These are phyloP conservation scores for Sylvilagus bachmani DNA, from an alignment of 2,113 vertebrate genomes.

Conservation along the genomic window DNA sequence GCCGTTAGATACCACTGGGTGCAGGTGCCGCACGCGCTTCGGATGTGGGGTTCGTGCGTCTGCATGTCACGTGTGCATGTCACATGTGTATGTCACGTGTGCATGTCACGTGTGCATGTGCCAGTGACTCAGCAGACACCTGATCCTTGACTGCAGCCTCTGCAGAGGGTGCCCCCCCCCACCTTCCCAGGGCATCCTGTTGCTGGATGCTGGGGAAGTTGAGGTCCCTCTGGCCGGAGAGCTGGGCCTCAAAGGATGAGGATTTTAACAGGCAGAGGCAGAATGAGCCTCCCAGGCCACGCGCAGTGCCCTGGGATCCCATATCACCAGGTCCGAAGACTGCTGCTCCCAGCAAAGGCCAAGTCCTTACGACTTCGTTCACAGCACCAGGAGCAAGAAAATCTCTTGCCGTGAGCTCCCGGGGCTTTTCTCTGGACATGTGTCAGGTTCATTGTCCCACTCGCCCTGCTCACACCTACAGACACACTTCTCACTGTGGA, in stretches of 20 bases:
- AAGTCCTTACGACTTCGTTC: neutral
- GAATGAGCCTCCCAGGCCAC: neutral
- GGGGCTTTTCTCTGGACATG: neutral
- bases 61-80: too few relatives aligned
- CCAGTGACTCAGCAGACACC: neutral
- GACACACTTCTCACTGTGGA: neutral
- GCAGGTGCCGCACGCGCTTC: neutral
- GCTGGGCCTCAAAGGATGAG: neutral
- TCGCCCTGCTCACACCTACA: neutral
- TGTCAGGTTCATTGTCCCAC: neutral
- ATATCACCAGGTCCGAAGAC: neutral
- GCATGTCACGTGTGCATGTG: neutral
- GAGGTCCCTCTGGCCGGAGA: neutral
- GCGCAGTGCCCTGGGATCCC: too few relatives aligned
- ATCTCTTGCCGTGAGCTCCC: neutral
- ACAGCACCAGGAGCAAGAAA: neutral
- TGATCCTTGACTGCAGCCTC: neutral
- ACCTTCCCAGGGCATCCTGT: neutral
- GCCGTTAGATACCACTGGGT: neutral
- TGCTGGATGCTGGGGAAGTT: too few relatives aligned
- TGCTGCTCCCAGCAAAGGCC: neutral
- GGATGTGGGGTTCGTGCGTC: too few relatives aligned
- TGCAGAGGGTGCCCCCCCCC: neutral
- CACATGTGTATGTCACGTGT: neutral
- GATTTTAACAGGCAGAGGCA: neutral